Evolutionary conservation across 2,797 vertebrate species (phyloP).

Genomic region (Phrynocephalus vlangalii): DNA sequence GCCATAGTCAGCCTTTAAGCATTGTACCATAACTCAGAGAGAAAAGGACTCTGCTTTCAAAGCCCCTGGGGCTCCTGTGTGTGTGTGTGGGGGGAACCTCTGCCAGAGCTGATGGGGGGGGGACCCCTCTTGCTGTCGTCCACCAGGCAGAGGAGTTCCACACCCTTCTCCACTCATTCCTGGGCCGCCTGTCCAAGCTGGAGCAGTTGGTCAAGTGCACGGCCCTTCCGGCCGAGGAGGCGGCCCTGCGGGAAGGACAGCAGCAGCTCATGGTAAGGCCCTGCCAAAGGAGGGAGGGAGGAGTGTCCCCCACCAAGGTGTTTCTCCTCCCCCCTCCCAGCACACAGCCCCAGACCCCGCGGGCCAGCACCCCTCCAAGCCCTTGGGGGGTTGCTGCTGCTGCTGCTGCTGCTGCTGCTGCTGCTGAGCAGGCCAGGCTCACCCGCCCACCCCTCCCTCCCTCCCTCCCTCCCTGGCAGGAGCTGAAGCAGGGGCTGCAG

Average conservation of each 20-base stretch:
- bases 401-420: too few relatives aligned
- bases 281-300: too few relatives aligned
- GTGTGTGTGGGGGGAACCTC: too few relatives aligned
- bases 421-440: accelerated
- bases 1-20: too few relatives aligned
- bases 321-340: too few relatives aligned
- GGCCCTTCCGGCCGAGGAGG: slow-evolving; percentile 82
- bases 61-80: too few relatives aligned
- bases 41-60: too few relatives aligned
- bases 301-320: too few relatives aligned
- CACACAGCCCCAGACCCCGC: accelerated
- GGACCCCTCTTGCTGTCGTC: accelerated
- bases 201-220: slow-evolving; percentile 85
- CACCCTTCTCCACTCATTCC: slow-evolving; percentile 82
- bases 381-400: neutral
- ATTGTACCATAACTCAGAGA: too few relatives aligned
- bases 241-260: slow-evolving; percentile 75
- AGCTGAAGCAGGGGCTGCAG: slow-evolving; percentile 80
- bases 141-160: slow-evolving; percentile 87
- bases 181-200: slow-evolving; percentile 82
- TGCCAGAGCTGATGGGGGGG: too few relatives aligned
- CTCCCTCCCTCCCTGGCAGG: slow-evolving; percentile 69
- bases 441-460: accelerated
- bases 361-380: neutral
- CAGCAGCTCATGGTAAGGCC: slow-evolving; percentile 82